Conservation (phyloP, 2,113 vertebrate genomes). For the Chloropsis hardwickii region DNA sequence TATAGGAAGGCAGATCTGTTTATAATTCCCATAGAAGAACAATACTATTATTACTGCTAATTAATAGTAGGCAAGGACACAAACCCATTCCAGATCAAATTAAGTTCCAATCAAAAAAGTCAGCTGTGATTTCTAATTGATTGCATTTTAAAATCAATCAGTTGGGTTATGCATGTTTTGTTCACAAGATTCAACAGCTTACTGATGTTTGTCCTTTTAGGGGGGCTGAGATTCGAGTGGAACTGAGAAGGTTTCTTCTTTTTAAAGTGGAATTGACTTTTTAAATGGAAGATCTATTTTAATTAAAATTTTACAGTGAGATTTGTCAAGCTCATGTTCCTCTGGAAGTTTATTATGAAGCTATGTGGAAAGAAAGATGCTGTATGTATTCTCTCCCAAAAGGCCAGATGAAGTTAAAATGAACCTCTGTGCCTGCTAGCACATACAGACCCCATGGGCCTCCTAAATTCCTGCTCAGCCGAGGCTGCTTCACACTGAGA, state of each 20-base stretch:
- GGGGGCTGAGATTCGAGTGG: background rate
- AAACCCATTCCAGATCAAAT: slow-evolving; percentile 14
- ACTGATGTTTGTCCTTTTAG: background rate
- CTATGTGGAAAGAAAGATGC: slow-evolving; percentile 1
- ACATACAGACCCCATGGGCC: slow-evolving; percentile 8
- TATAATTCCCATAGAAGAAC: slow-evolving; percentile 30
- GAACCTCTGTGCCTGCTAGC: slow-evolving; percentile 35
- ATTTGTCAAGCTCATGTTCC: background rate
- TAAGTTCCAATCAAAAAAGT: background rate
- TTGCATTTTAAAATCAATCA: background rate
- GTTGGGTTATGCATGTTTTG: background rate
- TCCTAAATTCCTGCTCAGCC: slow-evolving; percentile 38
- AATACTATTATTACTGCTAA: slow-evolving; percentile 13
- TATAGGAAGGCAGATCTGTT: background rate
- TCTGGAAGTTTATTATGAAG: slow-evolving; percentile 7
- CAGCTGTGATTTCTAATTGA: slow-evolving; percentile 5
- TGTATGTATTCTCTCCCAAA: background rate
- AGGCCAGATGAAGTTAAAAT: slow-evolving; percentile 38
- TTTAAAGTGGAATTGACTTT: background rate
- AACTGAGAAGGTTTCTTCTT: background rate
- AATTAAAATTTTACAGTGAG: background rate
- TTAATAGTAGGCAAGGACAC: slow-evolving; percentile 1
- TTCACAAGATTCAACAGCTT: background rate
- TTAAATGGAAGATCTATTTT: background rate
- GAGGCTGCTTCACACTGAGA: background rate